Conservation (phyloP, 2,888 invertebrate genomes). For the Marasmarcha lunaedactyla region DNA sequence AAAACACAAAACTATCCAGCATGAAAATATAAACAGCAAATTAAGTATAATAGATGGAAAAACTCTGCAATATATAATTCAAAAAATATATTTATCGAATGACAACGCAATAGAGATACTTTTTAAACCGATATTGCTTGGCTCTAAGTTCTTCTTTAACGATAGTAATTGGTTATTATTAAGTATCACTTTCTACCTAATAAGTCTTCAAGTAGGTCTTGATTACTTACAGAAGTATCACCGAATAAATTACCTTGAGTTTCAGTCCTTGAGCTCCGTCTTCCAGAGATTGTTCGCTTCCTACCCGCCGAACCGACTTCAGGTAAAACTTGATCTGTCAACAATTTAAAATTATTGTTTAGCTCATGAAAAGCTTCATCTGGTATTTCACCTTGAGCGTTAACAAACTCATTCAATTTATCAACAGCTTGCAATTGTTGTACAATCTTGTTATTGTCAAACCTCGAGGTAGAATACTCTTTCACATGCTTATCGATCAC, state of each 20-base stretch:
- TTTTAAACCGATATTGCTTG: too few relatives aligned
- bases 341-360: conserved; percentile 53
- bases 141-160: too few relatives aligned
- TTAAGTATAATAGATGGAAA: too few relatives aligned
- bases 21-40: too few relatives aligned
- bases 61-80: too few relatives aligned
- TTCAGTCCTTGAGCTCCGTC: conserved; percentile 28
- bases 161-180: background rate
- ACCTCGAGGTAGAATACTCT: conserved; percentile 47
- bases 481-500: conserved; percentile 64
- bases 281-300: conserved; percentile 42
- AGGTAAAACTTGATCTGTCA: conserved; percentile 41
- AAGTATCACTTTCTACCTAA: conserved; percentile 51
- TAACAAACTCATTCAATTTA: conserved; percentile 58
- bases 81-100: too few relatives aligned
- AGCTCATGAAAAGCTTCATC: conserved; percentile 38
- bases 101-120: too few relatives aligned
- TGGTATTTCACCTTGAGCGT: conserved; percentile 35
- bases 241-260: conserved; percentile 34
- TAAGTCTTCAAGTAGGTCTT: conserved; percentile 51
- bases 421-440: conserved; percentile 62
- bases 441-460: conserved; percentile 58
- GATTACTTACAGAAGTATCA: conserved; percentile 48
- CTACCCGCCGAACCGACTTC: conserved; percentile 27
- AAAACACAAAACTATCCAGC: too few relatives aligned